Percentiles rank a stretch among this genome's conserved stretches.
phyloP scores from a whole-genome alignment of 2,797 vertebrate genomes.

The Epinephelus awoara region DNA sequence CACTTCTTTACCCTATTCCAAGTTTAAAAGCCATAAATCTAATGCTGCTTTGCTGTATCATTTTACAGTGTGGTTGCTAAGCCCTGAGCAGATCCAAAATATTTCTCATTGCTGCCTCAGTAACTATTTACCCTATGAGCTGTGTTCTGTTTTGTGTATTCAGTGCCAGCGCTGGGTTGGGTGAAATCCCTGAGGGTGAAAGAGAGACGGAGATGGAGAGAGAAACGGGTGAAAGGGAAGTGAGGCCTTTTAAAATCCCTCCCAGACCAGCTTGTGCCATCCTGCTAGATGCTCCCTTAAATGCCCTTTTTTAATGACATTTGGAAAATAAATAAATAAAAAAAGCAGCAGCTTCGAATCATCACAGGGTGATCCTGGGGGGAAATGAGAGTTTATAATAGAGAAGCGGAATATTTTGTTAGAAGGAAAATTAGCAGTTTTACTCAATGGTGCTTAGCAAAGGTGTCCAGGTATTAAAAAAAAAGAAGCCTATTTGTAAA shows the following conservation, averaged over 20 bases:
- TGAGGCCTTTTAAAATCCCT: slow-evolving; percentile 32
- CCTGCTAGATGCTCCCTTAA: not conserved
- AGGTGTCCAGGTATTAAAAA: not conserved
- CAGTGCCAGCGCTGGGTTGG: slow-evolving; percentile 4
- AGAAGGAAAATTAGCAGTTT: not conserved
- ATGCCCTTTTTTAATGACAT: slow-evolving; percentile 50
- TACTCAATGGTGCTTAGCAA: not conserved
- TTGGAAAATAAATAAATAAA: not conserved
- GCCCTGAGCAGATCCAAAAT: slow-evolving; percentile 50
- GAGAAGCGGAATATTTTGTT: not conserved
- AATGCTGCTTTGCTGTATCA: slow-evolving; percentile 1
- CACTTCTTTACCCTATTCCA: slow-evolving; percentile 11
- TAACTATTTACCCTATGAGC: slow-evolving; percentile 53
- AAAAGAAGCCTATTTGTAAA: not conserved
- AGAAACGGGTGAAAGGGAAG: slow-evolving; percentile 11
- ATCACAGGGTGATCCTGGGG: not conserved
- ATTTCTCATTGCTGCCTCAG: slow-evolving; percentile 58
- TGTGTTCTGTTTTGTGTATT: slow-evolving; percentile 46
- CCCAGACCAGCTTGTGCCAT: slow-evolving; percentile 15
- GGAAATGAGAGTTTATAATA: slow-evolving; percentile 1
- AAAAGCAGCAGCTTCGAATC: slow-evolving; percentile 17
- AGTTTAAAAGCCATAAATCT: slow-evolving; percentile 41
- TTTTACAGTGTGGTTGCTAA: slow-evolving; percentile 38
- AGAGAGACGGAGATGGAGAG: slow-evolving; percentile 12
- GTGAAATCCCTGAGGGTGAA: slow-evolving; percentile 47